These are phyloP conservation scores for Esperia sulphurella DNA, from an alignment of 2,888 invertebrate genomes.

Conservation along the genomic window DNA sequence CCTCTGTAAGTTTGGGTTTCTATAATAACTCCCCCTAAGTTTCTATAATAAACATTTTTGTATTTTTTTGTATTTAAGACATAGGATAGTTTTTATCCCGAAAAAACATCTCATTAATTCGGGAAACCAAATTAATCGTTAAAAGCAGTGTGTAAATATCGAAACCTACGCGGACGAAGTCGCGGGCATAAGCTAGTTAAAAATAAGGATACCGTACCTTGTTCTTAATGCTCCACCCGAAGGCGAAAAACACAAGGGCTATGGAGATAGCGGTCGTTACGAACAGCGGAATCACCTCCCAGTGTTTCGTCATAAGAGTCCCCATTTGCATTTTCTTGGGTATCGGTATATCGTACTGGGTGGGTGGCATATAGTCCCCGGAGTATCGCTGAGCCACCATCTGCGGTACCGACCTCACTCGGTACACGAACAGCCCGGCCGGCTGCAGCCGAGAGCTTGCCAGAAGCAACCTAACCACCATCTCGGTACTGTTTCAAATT, in stretches of 20 bases:
- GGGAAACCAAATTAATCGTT: too few relatives aligned
- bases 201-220: constrained; percentile 46
- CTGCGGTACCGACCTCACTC: constrained; percentile 2
- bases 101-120: too few relatives aligned
- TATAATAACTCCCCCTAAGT: too few relatives aligned
- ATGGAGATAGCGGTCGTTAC: constrained; percentile 29
- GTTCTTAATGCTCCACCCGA: constrained; percentile 39
- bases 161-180: too few relatives aligned
- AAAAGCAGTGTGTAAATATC: too few relatives aligned
- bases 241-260: constrained; percentile 20
- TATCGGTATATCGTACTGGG: constrained; percentile 52
- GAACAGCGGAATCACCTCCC: constrained; percentile 60
- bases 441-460: neutral
- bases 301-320: constrained; percentile 34
- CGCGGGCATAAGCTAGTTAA: too few relatives aligned
- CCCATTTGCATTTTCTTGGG: constrained; percentile 34
- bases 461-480: constrained; percentile 23
- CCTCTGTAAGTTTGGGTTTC: too few relatives aligned
- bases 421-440: constrained; percentile 11
- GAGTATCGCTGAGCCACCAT: constrained; percentile 4
- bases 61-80: too few relatives aligned
- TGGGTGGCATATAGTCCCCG: constrained; percentile 36
- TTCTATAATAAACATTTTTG: too few relatives aligned
- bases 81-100: too few relatives aligned
- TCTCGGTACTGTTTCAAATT: neutral